Evolutionary conservation across 1,140 invertebrate genomes (phyloP), one percentile per base, ranked within the genome.

Genomic region (Scaptomyza pallida): DNA sequence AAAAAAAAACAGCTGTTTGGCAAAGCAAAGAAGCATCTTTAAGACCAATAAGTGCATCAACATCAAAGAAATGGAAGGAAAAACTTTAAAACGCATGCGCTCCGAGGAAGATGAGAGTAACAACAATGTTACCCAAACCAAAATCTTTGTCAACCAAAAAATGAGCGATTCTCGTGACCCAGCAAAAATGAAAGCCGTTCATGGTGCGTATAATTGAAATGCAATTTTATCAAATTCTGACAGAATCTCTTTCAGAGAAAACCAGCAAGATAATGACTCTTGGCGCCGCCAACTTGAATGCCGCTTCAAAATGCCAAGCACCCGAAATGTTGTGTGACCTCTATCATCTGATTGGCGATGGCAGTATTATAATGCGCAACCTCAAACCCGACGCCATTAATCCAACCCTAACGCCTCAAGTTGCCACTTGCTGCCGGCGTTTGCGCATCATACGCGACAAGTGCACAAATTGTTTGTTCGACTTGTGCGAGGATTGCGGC

Each of bases 401-500:
- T 59, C 70, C 75, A 3, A 19, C 12, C 0, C 35, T 85, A 48
- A 73, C 65, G 19, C 62, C 75, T 4, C 57, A 43, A 0, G 56
- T 71, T 3, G 81, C 80, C 0, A 72, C 48, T 1, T 90, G 89
- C 35, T 90, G 89, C 30, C 69, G 70, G 5, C 75, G 75, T 1
- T 54, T 43, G 4, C 78, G 80, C 0, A 30, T 86, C 3, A 76
- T 90, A 13, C 78, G 72, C 15, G 78, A 50, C 17, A 33, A 21
- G 4, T 90, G 89, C 13, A 47, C 26, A 15, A 90, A 90, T 40
- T 90, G 89, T 56, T 50, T 50, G 2, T 76, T 75, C 30, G 63
- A 72, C 3, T 52, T 90, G 21, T 90, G 89, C 44, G 89, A 90
- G 33, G 83, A 86, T 12, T 90, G 89, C 26, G 89, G 89, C 2